Evolutionary conservation across 2,113 vertebrate species (phyloP), one percentile per base, ranked within the genome.

Genomic region (Epinephelus cyanopodus): DNA sequence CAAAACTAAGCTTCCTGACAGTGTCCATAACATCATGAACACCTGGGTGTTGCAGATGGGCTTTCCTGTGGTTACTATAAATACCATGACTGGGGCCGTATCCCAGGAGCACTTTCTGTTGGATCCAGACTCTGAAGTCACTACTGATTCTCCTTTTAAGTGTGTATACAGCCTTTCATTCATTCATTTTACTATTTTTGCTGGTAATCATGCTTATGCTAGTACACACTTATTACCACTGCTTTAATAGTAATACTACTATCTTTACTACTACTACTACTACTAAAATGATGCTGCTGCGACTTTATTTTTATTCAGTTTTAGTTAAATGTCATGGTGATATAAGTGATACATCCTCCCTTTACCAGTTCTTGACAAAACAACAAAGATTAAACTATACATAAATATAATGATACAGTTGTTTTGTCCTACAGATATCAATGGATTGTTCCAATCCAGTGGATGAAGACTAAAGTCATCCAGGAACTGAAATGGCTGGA

Each of bases 31-130:
- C 1, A 98, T 99, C 91, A 98, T 99, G 97, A 96, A 98, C 80
- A 95, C 94, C 54, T 99, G 98, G 98, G 96, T 92, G 0, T 95
- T 97, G 80, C 98, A 99, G 92, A 99, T 98, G 97, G 98, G 98
- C 76, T 99, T 97, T 75, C 98, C 98, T 0, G 82, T 98, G 77
- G 89, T 99, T n/a, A 97, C 93, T 0, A 95, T 97, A 4, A 0
- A 99, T 61, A 97, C 97, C 1, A 0, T 0, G 0, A 90, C 4
- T 0, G 98, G 98, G 23, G 0, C 0, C 0, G 0, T 98, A 61
- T 71, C 0, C 25, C 98, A 99, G 92, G 0, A 89, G 7, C 97
- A 98, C 91, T 99, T 99, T 73, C 95, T 98, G 19, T 87, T 98
- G 37, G 94, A 98, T 80, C 85, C 94, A 0, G 48, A 66, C 0